Base-by-base conservation (phyloP, 2,113 vertebrate species). In the Columbina picui region DNA sequence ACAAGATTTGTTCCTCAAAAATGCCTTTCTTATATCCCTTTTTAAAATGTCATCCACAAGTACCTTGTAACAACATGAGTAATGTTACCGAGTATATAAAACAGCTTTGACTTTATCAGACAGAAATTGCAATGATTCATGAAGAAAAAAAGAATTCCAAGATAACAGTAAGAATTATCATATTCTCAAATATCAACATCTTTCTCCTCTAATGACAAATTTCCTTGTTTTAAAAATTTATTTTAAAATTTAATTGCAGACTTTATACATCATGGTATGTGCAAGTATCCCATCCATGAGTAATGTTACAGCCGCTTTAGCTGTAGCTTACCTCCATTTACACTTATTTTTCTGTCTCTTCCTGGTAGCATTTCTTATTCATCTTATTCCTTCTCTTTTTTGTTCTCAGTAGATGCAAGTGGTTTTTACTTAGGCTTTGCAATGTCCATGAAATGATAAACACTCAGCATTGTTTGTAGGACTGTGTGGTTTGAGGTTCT, bases 331-430 rank as follows among this genome's bases (percentile, higher is more conserved):
- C 61, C 60, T 95, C 87, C 79, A 86, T 94, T 96, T 91, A 93
- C 79, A 88, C 89, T 88, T 97, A 47, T 45, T 84, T 96, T 93
- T 90, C 79, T 85, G 49, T 91, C 70, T 95, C 96, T 85, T 90
- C 43, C 43, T 93, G 34, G 38, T 85, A 74, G 21, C 1, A 6
- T 90, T 86, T 88, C 79, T 94, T 89, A 77, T 84, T 83, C 69
- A 67, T 94, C 39, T 86, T 83, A 88, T 69, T 88, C 56, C 50
- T 64, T 75, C 77, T 77, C 32, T 77, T 92, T 94, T 92, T 73
- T 93, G 45, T 91, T 91, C 63, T 93, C 79, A 49, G 84, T 89
- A 96, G 74, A 89, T 81, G 76, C 69, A 88, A 79, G 55, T 38
- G n/a, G 20, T 52, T 85, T 94, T 91, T 86, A 69, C 86, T 95